Evolutionary conservation across 2,113 vertebrate genomes (phyloP), one percentile per base, ranked within the genome.

Genomic region (Cebidichthys violaceus): DNA sequence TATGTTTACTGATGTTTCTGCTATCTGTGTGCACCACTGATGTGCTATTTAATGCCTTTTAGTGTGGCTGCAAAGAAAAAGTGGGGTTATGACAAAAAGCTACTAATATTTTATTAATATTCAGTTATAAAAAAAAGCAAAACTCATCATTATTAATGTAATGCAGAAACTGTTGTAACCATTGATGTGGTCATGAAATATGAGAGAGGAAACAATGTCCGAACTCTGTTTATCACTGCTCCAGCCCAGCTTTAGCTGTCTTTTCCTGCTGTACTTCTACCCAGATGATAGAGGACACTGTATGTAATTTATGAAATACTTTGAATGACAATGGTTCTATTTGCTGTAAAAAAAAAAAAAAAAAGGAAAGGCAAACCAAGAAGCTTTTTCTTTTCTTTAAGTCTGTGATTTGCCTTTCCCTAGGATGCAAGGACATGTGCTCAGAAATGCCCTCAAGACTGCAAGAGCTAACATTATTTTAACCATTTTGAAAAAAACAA

Each of bases 291-390:
- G 85, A 91, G 92, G 92, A 88, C 86, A 79, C 88, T 93, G 89
- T 93, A 87, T 90, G 91, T 93, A 89, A 92, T 91, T 93, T 92
- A 93, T 95, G 88, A 70, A 88, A 88, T 83, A 73, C 74, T 86
- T 91, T 91, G 81, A 93, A 93, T 92, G 93, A 92, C 89, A 93
- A 90, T 89, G 83, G 75, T 90, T 90, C 75, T 84, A 17, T 90
- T 91, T 93, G 87, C 88, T 92, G 93, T 93, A 86, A 77, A 88
- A 85, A 86, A 22, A 77, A 88, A 77, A 87, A 85, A 84, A 66
- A 60, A 77, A 43, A 5, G 77, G 80, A 82, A 88, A 92, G 90
- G 86, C 85, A 92, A 90, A 88, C 65, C 39, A 83, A 85, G 81
- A 79, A 65, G 65, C 60, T 85, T 74, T 64, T 73, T 71, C 31